A percentile compares a stretch with the other conserved stretches of the same genome.
These are phyloP conservation scores for Sialis fuliginosa DNA, from an alignment of 2,888 invertebrate genomes.

Conservation along the genomic window DNA sequence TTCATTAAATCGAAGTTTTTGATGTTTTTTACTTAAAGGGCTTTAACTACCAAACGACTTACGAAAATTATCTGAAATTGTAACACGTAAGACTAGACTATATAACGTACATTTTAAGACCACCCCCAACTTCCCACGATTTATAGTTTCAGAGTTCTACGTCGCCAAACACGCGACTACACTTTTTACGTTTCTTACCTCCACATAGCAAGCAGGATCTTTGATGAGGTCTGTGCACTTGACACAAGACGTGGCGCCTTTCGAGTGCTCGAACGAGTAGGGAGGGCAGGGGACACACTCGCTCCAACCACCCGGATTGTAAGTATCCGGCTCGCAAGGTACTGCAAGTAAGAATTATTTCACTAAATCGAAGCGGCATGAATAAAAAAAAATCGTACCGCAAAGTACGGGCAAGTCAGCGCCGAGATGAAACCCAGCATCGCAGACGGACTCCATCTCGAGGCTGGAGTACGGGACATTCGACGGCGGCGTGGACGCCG, in stretches of 20 bases:
- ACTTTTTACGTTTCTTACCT: neutral
- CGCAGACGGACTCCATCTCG: slow-evolving; percentile 19
- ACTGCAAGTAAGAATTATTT: slow-evolving; percentile 16
- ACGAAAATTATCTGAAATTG: too few species aligned
- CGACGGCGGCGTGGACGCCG: too few species aligned
- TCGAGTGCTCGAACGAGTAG: slow-evolving; percentile 21
- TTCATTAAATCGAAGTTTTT: too few species aligned
- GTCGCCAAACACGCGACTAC: too few species aligned
- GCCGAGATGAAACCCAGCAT: slow-evolving; percentile 20
- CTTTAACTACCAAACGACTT: too few species aligned
- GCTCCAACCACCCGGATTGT: slow-evolving; percentile 19
- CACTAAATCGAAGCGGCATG: too few species aligned
- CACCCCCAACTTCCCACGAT: too few species aligned
- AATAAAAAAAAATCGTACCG: neutral
- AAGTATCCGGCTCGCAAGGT: slow-evolving; percentile 21
- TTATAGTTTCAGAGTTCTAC: too few species aligned
- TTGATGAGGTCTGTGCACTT: slow-evolving; percentile 21
- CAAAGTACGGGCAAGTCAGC: neutral
- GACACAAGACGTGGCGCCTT: slow-evolving; percentile 21
- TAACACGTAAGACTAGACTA: too few species aligned
- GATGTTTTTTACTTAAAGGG: too few species aligned
- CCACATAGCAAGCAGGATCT: slow-evolving; percentile 18
- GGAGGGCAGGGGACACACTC: slow-evolving; percentile 20
- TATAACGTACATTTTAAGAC: too few species aligned
- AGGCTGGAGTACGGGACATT: too few species aligned